These are phyloP conservation scores for Myripristis jacobus DNA, from an alignment of 2,797 vertebrate genomes.

Conservation along the genomic window DNA sequence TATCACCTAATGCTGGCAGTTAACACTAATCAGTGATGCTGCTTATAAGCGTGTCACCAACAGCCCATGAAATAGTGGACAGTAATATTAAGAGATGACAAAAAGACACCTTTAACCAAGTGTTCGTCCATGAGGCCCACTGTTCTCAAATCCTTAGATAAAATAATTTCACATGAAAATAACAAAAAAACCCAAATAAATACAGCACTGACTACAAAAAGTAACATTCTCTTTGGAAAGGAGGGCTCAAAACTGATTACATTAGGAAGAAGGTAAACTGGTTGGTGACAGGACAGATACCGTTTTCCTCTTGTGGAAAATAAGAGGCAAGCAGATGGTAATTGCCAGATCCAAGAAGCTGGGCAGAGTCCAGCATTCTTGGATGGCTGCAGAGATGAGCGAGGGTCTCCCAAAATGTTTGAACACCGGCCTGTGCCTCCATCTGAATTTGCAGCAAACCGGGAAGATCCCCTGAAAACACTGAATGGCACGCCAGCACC, in stretches of 20 bases:
- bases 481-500: slow-evolving; percentile 45
- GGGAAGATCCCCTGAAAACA: slow-evolving; percentile 34
- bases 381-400: slow-evolving; percentile 37
- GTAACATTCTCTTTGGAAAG: slow-evolving; percentile 76
- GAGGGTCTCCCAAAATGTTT: slow-evolving; percentile 19
- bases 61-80: not conserved
- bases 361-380: slow-evolving; percentile 30
- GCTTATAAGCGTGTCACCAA: not conserved
- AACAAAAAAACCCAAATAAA: slow-evolving; percentile 64
- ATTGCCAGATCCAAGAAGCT: slow-evolving; percentile 1
- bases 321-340: not conserved
- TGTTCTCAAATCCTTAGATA: slow-evolving; percentile 37
- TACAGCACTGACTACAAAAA: slow-evolving; percentile 64
- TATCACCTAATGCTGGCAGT: slow-evolving; percentile 8
- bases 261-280: slow-evolving; percentile 41
- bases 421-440: slow-evolving; percentile 20
- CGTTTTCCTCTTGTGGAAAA: not conserved
- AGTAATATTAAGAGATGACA: slow-evolving; percentile 14
- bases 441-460: slow-evolving; percentile 21
- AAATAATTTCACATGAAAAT: slow-evolving; percentile 33
- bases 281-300: slow-evolving; percentile 40
- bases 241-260: slow-evolving; percentile 63
- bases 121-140: slow-evolving; percentile 52
- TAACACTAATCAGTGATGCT: too few species aligned
- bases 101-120: slow-evolving; percentile 5